Percentiles rank a stretch among this genome's conserved stretches.
Evolutionary conservation across 1,140 invertebrate species (phyloP).

Genomic region (Maniola jurtina): DNA sequence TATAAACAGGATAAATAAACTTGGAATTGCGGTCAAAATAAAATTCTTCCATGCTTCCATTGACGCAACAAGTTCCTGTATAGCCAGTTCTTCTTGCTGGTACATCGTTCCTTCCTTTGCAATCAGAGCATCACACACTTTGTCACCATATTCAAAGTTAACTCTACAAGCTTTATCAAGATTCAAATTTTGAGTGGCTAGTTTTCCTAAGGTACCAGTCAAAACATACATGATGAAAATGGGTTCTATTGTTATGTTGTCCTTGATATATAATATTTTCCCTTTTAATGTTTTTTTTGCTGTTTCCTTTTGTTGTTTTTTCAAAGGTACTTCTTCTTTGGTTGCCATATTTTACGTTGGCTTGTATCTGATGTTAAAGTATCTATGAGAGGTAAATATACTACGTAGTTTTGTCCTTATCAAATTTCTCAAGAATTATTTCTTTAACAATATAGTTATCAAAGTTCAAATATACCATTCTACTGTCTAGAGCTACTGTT

Average conservation of each 20-base stretch:
- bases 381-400: slow-evolving; percentile 6
- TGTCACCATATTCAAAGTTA: slow-evolving; percentile 74
- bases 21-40: slow-evolving; percentile 68
- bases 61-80: slow-evolving; percentile 78
- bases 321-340: slow-evolving; percentile 53
- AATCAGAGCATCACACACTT: slow-evolving; percentile 77
- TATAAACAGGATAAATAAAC: slow-evolving; percentile 78
- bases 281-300: slow-evolving; percentile 72
- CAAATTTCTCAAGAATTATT: background rate
- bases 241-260: slow-evolving; percentile 80
- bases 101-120: slow-evolving; percentile 65
- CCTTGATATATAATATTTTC: slow-evolving; percentile 58
- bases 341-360: slow-evolving; percentile 39
- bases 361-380: slow-evolving; percentile 11
- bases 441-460: slow-evolving; percentile 12
- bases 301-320: slow-evolving; percentile 36
- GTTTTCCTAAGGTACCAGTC: slow-evolving; percentile 70
- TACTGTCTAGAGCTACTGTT: no score
- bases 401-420: background rate
- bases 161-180: slow-evolving; percentile 82
- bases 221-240: slow-evolving; percentile 77
- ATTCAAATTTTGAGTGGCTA: slow-evolving; percentile 80
- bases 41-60: slow-evolving; percentile 77
- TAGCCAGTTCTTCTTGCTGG: slow-evolving; percentile 65
- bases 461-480: slow-evolving; percentile 18